Conservation (phyloP, 1,140 invertebrate species). For the Dendroctonus valens region DNA sequence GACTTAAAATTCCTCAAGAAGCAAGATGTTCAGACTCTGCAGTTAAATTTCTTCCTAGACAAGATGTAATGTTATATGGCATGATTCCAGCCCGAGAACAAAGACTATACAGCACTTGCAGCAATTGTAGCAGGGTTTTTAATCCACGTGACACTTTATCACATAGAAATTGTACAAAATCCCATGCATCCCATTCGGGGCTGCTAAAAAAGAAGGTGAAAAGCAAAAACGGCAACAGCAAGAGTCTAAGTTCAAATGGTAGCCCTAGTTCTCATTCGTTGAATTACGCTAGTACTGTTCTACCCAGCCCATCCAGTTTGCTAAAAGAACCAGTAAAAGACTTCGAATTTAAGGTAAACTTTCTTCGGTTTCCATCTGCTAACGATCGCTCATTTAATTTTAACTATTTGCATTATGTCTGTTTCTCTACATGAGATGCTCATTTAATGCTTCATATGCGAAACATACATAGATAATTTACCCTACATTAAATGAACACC, state of each 20-base stretch:
- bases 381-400: not conserved
- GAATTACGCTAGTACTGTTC: constrained; percentile 11
- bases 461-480: too few species aligned
- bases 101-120: constrained; percentile 39
- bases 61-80: constrained; percentile 40
- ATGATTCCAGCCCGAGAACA: constrained; percentile 43
- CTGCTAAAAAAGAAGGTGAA: constrained; percentile 42
- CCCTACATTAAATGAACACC: too few species aligned
- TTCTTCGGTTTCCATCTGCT: not conserved
- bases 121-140: constrained; percentile 40
- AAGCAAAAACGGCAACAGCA: constrained; percentile 36
- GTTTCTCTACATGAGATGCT: too few species aligned
- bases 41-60: constrained; percentile 38
- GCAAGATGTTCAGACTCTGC: constrained; percentile 24
- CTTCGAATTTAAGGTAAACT: constrained; percentile 32
- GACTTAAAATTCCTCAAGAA: constrained; percentile 12
- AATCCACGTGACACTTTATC: constrained; percentile 37
- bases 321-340: constrained; percentile 6
- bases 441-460: too few species aligned
- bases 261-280: constrained; percentile 15
- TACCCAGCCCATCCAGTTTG: constrained; percentile 1
- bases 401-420: too few species aligned
- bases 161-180: constrained; percentile 38
- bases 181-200: constrained; percentile 18
- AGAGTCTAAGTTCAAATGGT: constrained; percentile 28